Percentiles rank a stretch among this genome's conserved stretches.
These are phyloP conservation scores for Coenonympha arcania DNA, from an alignment of 2,888 invertebrate species.

Conservation along the genomic window DNA sequence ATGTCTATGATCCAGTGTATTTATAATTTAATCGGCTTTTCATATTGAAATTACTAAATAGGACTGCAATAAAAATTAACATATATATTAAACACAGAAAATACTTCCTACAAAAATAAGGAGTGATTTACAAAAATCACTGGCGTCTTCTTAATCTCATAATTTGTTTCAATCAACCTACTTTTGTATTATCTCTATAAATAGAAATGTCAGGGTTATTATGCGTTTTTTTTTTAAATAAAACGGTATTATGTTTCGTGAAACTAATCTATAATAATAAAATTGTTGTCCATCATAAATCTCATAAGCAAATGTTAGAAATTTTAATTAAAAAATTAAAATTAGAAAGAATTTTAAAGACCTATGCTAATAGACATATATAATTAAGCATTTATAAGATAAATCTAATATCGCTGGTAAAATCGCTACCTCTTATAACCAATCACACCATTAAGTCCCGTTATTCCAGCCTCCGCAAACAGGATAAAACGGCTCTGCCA, in stretches of 20 bases:
- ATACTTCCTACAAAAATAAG: constrained; percentile 15
- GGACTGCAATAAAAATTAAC: constrained; percentile 18
- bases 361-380: too few species aligned
- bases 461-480: constrained; percentile 35
- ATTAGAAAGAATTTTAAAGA: too few species aligned
- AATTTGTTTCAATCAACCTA: constrained; percentile 8
- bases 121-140: constrained; percentile 13
- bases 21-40: constrained; percentile 1
- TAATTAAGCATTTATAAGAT: too few species aligned
- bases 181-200: constrained; percentile 12
- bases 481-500: constrained; percentile 41
- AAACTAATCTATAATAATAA: neutral
- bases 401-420: neutral
- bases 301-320: too few species aligned
- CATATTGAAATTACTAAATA: constrained; percentile 10
- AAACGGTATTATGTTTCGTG: neutral
- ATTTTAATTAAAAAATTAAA: too few species aligned
- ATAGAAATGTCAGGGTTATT: constrained; percentile 21
- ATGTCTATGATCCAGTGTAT: neutral
- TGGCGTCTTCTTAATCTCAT: constrained; percentile 7
- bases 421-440: constrained; percentile 31
- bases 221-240: neutral
- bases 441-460: constrained; percentile 21
- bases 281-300: neutral
- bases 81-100: constrained; percentile 11